Conservation (phyloP, 2,113 vertebrate genomes). For the Gymnobelideus leadbeateri region DNA sequence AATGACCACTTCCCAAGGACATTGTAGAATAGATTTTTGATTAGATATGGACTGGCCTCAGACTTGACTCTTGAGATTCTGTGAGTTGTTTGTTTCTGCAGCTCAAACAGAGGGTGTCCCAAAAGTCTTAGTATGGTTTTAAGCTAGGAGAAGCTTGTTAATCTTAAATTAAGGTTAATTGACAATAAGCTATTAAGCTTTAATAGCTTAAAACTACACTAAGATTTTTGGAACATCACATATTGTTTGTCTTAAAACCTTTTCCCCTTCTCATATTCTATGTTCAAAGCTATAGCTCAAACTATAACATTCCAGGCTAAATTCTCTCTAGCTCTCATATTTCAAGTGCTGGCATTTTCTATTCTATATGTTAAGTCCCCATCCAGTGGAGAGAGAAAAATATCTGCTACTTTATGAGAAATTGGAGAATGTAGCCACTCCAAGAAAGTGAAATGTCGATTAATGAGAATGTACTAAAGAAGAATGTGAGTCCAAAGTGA, state of each 20-base stretch:
- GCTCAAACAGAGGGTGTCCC: not conserved
- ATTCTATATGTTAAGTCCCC: not conserved
- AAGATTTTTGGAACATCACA: not conserved
- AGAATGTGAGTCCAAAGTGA: not conserved
- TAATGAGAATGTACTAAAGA: not conserved
- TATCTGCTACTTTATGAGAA: not conserved
- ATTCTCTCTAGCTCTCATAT: not conserved
- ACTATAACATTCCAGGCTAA: not conserved
- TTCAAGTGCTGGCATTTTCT: not conserved
- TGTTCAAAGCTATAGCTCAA: not conserved
- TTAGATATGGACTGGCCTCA: not conserved
- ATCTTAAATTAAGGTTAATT: not conserved
- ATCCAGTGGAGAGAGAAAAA: not conserved
- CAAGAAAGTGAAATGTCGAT: not conserved
- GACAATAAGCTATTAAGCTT: not conserved
- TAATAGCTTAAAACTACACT: not conserved
- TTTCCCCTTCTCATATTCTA: not conserved
- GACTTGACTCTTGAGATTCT: not conserved
- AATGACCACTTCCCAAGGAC: not conserved
- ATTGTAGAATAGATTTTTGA: not conserved
- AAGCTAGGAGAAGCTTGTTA: not conserved
- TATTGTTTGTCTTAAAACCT: not conserved
- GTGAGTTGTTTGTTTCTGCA: not conserved
- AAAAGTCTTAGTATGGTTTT: not conserved
- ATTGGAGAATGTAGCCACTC: not conserved